These are phyloP conservation scores for Alsophila aescularia DNA, from an alignment of 2,888 invertebrate species.

Conservation along the genomic window DNA sequence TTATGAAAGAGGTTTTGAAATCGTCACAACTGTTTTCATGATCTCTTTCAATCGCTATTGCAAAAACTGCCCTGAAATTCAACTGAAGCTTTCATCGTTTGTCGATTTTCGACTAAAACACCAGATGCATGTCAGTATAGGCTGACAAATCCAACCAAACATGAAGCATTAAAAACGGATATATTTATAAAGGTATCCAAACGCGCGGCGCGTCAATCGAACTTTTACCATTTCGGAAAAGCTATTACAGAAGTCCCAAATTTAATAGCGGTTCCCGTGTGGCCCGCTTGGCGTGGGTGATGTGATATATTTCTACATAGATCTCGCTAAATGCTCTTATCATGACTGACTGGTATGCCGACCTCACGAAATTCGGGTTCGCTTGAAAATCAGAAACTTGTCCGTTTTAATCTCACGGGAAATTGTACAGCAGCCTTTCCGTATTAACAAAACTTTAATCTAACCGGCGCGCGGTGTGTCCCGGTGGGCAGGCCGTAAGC, in stretches of 20 bases:
- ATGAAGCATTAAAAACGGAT: constrained; percentile 28
- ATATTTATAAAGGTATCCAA: constrained; percentile 34
- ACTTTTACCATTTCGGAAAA: constrained; percentile 49
- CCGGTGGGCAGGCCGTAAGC: constrained; percentile 49
- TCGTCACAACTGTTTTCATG: constrained; percentile 21
- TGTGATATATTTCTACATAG: constrained; percentile 42
- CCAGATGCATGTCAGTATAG: background rate
- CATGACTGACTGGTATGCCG: constrained; percentile 46
- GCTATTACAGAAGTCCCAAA: constrained; percentile 46
- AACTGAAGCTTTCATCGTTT: background rate
- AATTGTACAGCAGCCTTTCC: constrained; percentile 63
- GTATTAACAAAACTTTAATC: constrained; percentile 76
- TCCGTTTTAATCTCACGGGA: constrained; percentile 64
- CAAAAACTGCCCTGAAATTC: constrained; percentile 3
- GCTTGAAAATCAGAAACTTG: constrained; percentile 56
- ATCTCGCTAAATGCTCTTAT: constrained; percentile 47
- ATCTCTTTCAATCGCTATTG: constrained; percentile 6
- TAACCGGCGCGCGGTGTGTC: constrained; percentile 53
- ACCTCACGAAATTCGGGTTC: constrained; percentile 45
- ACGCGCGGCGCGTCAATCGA: constrained; percentile 43
- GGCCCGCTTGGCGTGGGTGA: constrained; percentile 26
- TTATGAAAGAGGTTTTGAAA: no score
- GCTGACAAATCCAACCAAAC: constrained; percentile 10
- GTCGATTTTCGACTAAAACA: background rate
- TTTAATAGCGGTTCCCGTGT: constrained; percentile 47